These are phyloP conservation scores for Falco columbarius DNA, from an alignment of 2,797 vertebrate genomes.

Conservation along the genomic window DNA sequence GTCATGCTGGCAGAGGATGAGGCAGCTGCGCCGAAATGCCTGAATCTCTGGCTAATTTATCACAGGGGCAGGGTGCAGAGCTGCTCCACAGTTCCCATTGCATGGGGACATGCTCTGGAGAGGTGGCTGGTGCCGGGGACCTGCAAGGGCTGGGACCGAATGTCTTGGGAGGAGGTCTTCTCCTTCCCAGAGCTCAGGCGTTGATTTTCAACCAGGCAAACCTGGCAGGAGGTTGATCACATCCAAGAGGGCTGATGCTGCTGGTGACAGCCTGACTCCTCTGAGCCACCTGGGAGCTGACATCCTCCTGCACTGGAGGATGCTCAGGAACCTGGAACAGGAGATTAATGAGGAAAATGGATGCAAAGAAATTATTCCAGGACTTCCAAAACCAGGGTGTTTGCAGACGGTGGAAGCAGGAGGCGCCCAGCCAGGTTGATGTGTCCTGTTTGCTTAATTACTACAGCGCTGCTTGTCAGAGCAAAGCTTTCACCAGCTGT, in stretches of 20 bases:
- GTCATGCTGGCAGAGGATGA: constrained; percentile 42
- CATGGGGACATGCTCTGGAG: background rate
- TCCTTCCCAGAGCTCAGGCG: background rate
- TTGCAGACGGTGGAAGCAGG: background rate
- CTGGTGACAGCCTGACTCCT: background rate
- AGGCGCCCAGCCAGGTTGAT: background rate
- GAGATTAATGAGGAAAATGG: background rate
- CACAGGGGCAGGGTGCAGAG: background rate
- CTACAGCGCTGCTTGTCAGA: background rate
- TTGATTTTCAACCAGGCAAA: background rate
- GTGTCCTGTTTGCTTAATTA: background rate
- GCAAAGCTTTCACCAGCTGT: accelerated
- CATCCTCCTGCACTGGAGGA: background rate
- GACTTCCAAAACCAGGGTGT: background rate
- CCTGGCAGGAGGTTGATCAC: background rate
- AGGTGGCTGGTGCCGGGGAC: background rate
- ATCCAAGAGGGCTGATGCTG: background rate
- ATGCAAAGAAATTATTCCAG: background rate
- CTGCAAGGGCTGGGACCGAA: accelerated
- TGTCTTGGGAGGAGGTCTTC: background rate
- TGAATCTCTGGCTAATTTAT: constrained; percentile 51
- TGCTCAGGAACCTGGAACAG: accelerated
- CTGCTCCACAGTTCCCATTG: background rate
- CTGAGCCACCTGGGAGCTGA: background rate
- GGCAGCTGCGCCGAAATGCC: constrained; percentile 43